Percentiles rank a stretch among this genome's conserved stretches.
Conservation (phyloP, 2,797 vertebrate genomes). For the Tapirus indicus region DNA sequence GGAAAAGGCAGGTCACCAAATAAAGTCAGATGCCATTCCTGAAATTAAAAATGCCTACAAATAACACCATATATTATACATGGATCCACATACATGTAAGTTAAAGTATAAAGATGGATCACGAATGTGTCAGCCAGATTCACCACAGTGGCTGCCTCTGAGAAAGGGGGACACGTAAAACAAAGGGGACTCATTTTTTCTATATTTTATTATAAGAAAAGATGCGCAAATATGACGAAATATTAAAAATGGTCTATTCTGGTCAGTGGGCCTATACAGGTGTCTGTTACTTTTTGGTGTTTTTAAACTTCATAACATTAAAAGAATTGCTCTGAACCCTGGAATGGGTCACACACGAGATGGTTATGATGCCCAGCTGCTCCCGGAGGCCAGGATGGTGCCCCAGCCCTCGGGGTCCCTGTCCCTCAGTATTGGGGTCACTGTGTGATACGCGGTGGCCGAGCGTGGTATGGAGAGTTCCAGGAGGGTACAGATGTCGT, state of each 20-base stretch:
- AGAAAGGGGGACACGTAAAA: background rate
- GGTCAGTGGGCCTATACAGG: background rate
- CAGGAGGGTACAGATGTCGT: accelerated
- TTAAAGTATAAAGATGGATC: accelerated
- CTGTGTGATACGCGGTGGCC: accelerated
- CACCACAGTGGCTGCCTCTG: accelerated
- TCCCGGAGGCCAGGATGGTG: background rate
- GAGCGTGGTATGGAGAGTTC: accelerated
- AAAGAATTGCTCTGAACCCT: background rate
- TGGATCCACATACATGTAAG: accelerated
- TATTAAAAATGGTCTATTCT: background rate
- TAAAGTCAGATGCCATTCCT: background rate
- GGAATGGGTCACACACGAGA: accelerated
- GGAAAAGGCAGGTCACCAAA: no score
- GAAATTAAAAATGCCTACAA: background rate
- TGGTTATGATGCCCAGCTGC: accelerated
- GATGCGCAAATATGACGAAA: background rate
- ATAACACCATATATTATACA: accelerated
- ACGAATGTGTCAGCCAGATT: background rate
- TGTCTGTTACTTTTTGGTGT: background rate
- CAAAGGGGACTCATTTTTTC: background rate
- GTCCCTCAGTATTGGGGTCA: background rate
- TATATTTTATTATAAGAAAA: background rate
- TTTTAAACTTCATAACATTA: background rate
- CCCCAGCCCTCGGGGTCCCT: accelerated